Percentiles rank a stretch among this genome's conserved stretches.
These are phyloP conservation scores for Pagrus major DNA, from an alignment of 2,113 vertebrate species.

Conservation along the genomic window DNA sequence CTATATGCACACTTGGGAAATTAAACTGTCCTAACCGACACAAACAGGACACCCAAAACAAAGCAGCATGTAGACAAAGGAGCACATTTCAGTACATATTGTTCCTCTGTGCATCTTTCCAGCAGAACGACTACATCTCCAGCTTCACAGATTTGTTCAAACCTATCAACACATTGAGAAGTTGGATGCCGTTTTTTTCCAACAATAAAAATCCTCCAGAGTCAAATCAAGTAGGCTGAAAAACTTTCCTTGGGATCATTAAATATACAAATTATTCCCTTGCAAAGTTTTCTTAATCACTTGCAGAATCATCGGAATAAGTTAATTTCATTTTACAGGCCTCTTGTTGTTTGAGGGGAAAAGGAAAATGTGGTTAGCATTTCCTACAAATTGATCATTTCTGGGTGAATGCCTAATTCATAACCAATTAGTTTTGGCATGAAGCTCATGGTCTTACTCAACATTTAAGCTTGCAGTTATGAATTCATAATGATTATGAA, in stretches of 20 bases:
- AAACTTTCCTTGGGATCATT: conserved; percentile 51
- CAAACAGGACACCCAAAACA: conserved; percentile 4
- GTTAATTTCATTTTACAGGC: conserved; percentile 31
- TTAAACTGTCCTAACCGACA: neutral
- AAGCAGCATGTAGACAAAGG: neutral
- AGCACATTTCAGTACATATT: neutral
- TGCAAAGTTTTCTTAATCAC: conserved; percentile 17
- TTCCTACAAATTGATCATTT: conserved; percentile 29
- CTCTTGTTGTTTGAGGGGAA: conserved; percentile 14
- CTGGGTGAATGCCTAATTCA: conserved; percentile 46
- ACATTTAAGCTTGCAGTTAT: conserved; percentile 16
- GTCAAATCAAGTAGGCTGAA: conserved; percentile 30
- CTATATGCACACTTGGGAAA: neutral
- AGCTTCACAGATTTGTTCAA: conserved; percentile 19
- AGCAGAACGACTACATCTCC: neutral
- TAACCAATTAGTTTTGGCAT: conserved; percentile 39
- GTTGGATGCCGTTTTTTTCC: conserved; percentile 55
- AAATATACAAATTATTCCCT: conserved; percentile 40
- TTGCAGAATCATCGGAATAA: conserved; percentile 34
- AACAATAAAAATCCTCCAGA: conserved; percentile 47
- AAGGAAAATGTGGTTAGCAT: conserved; percentile 48
- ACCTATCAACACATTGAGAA: conserved; percentile 45
- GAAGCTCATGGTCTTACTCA: conserved; percentile 7
- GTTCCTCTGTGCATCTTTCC: neutral
- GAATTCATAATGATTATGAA: neutral